phyloP scores from a whole-genome alignment of 2,113 vertebrate genomes.

The Platanista minor region DNA sequence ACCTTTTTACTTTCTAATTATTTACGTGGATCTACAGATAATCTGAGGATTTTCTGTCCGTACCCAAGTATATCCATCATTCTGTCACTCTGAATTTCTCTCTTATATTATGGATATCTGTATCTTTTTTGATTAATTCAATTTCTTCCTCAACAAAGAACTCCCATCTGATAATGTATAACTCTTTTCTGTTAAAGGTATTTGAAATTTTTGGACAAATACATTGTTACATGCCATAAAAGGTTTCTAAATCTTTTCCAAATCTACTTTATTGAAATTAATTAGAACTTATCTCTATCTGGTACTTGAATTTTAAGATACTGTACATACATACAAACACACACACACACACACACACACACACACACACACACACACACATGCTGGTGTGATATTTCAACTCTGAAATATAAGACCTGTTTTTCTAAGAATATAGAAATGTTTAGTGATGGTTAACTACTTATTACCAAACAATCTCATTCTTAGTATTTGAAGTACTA shows the following conservation, averaged over 20 bases:
- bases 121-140: neutral
- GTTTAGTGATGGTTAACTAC: neutral
- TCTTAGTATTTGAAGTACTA: neutral
- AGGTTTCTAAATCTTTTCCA: neutral
- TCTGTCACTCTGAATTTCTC: neutral
- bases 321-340: neutral
- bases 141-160: neutral
- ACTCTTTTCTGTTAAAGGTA: neutral
- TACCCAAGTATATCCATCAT: neutral
- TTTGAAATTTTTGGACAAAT: neutral
- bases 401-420: neutral
- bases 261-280: neutral
- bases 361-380: neutral
- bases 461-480: neutral
- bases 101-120: neutral
- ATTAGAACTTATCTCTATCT: neutral
- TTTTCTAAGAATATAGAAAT: neutral
- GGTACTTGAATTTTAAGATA: neutral
- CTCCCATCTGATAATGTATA: neutral
- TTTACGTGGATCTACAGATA: neutral
- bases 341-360: neutral
- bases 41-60: neutral
- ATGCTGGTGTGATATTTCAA: neutral
- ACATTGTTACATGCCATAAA: neutral
- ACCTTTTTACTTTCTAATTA: neutral